A percentile compares a stretch with the other conserved stretches of the same genome.
Evolutionary conservation across 2,113 vertebrate genomes (phyloP).

Genomic region (Pygoscelis antarcticus): DNA sequence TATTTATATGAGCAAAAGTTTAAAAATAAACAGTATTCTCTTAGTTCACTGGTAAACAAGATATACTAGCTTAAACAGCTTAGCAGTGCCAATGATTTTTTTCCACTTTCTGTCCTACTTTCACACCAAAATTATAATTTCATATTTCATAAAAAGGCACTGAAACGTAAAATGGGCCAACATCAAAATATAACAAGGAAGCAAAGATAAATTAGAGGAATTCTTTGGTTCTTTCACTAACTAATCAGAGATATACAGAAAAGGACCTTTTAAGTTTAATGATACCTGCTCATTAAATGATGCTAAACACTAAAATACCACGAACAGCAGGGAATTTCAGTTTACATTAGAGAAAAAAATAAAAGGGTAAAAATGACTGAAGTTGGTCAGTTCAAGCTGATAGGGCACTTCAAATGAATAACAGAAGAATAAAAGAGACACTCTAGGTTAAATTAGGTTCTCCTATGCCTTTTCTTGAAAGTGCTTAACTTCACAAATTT

Average conservation of each 20-base stretch:
- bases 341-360: conserved; percentile 95
- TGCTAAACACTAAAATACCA: conserved; percentile 93
- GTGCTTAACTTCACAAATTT: conserved; percentile 90
- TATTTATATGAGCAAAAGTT: neutral
- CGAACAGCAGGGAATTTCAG: conserved; percentile 92
- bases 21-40: neutral
- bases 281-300: conserved; percentile 94
- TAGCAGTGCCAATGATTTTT: conserved; percentile 36
- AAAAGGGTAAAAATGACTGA: conserved; percentile 96
- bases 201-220: conserved; percentile 80
- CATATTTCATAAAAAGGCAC: conserved; percentile 73
- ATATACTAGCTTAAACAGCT: conserved; percentile 14
- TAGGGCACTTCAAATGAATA: conserved; percentile 97
- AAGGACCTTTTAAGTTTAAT: conserved; percentile 91
- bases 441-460: conserved; percentile 98
- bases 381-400: conserved; percentile 98
- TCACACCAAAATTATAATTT: conserved; percentile 76
- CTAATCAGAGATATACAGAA: conserved; percentile 84
- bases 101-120: conserved; percentile 60
- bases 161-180: conserved; percentile 76
- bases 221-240: conserved; percentile 81
- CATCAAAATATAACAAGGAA: conserved; percentile 81
- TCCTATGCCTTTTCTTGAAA: conserved; percentile 86
- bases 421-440: conserved; percentile 90
- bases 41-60: conserved; percentile 55